These are phyloP conservation scores for Tachina lurida DNA, from an alignment of 2,888 invertebrate genomes.

Conservation along the genomic window DNA sequence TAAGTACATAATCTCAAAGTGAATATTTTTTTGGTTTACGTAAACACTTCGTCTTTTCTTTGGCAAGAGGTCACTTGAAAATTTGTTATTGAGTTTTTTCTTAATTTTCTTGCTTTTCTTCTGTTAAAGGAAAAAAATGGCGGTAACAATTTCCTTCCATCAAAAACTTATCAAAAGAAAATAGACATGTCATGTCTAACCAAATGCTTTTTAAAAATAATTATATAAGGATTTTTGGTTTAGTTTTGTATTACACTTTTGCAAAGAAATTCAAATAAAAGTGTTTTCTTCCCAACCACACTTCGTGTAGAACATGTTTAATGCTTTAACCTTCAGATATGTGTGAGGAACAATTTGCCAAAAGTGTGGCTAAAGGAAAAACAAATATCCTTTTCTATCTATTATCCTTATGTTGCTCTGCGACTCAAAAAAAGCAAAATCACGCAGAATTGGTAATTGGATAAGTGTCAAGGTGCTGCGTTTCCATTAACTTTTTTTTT, in stretches of 20 bases:
- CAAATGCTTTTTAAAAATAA: constrained; percentile 17
- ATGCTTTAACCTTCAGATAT: constrained; percentile 2
- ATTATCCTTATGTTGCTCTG: neutral
- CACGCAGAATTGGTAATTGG: constrained; percentile 70
- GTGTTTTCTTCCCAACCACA: neutral
- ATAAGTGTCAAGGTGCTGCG: constrained; percentile 69
- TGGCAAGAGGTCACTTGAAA: constrained; percentile 52
- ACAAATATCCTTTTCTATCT: constrained; percentile 1
- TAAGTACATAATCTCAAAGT: constrained; percentile 67
- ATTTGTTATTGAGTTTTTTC: constrained; percentile 14
- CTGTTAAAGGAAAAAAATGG: neutral
- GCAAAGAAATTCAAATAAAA: neutral
- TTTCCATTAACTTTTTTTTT: constrained; percentile 5
- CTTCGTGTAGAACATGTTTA: neutral
- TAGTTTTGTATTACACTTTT: neutral
- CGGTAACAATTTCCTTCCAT: neutral
- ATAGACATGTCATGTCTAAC: neutral
- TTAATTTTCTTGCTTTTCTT: neutral
- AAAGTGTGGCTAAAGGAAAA: constrained; percentile 19
- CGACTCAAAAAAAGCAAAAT: constrained; percentile 51
- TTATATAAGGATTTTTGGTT: constrained; percentile 32
- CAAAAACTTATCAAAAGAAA: neutral
- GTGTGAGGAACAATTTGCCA: neutral
- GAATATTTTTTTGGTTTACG: constrained; percentile 10
- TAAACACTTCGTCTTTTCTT: neutral